Evolutionary conservation across 2,797 vertebrate species (phyloP).

Genomic region (Cetoscarus ocellatus): DNA sequence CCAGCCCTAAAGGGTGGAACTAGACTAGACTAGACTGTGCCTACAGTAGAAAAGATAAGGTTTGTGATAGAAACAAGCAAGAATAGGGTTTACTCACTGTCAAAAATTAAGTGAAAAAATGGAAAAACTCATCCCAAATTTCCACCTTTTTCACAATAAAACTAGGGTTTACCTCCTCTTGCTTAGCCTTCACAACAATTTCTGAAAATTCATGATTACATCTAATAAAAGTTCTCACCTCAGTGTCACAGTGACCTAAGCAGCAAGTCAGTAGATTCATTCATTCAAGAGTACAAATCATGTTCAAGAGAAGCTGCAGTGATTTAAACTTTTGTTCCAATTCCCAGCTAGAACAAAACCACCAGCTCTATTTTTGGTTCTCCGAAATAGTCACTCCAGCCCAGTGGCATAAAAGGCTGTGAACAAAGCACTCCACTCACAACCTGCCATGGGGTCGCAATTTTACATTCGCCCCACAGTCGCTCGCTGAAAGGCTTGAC

Average conservation of each 20-base stretch:
- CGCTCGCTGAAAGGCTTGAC: slow-evolving; percentile 57
- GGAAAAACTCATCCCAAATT: too few relatives aligned
- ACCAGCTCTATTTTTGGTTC: neutral
- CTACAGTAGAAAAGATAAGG: too few relatives aligned
- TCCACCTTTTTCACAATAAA: too few relatives aligned
- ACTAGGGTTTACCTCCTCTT: too few relatives aligned
- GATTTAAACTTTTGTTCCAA: neutral
- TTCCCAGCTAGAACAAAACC: slow-evolving; percentile 4
- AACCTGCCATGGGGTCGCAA: slow-evolving; percentile 23
- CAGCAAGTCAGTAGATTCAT: neutral
- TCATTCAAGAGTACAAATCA: neutral
- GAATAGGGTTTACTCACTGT: too few relatives aligned
- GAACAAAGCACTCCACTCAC: slow-evolving; percentile 25
- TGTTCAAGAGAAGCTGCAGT: neutral
- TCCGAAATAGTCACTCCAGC: slow-evolving; percentile 7
- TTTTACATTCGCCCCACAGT: slow-evolving; percentile 52
- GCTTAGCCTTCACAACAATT: too few relatives aligned
- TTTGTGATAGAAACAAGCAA: too few relatives aligned
- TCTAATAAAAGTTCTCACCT: neutral
- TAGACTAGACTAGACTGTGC: too few relatives aligned
- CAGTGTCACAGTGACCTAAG: slow-evolving; percentile 8
- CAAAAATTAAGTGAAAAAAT: too few relatives aligned
- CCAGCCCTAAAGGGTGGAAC: too few relatives aligned
- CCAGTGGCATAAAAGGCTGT: slow-evolving; percentile 22
- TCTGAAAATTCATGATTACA: too few relatives aligned